Evolutionary conservation across 2,113 vertebrate genomes (phyloP).

Genomic region (Callospermophilus lateralis): DNA sequence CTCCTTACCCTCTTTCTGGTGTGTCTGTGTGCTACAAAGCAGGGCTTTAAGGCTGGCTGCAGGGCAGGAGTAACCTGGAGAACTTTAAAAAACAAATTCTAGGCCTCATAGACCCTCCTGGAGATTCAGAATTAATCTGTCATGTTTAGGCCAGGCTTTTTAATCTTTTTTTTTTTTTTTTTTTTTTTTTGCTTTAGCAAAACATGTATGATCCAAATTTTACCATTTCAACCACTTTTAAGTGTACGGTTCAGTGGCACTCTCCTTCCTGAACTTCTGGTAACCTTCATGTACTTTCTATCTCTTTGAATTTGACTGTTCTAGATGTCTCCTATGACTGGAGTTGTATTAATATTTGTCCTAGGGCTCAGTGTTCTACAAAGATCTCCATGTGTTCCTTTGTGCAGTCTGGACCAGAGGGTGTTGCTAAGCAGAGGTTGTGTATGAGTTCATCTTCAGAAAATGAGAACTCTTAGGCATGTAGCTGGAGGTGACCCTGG

Average conservation of each 20-base stretch:
- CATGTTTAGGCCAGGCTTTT: neutral
- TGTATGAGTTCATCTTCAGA: neutral
- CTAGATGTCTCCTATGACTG: accelerated
- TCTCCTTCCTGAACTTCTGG: neutral
- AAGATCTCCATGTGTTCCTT: neutral
- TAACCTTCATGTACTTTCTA: neutral
- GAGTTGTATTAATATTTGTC: neutral
- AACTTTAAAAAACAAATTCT: neutral
- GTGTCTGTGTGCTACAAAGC: accelerated
- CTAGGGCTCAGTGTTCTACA: neutral
- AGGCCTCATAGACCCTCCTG: neutral
- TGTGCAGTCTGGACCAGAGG: neutral
- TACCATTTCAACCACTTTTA: neutral
- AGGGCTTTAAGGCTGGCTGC: neutral
- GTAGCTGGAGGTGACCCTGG: neutral
- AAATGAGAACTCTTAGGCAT: neutral
- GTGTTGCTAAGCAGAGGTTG: neutral
- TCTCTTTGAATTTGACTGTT: too few relatives aligned
- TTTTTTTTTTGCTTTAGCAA: neutral
- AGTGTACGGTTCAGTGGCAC: neutral
- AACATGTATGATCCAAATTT: neutral
- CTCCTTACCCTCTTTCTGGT: too few relatives aligned
- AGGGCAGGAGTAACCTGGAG: neutral
- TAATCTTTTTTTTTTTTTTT: neutral
- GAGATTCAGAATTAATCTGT: neutral